Percentiles rank a stretch among this genome's conserved stretches.
phyloP scores from a whole-genome alignment of 2,797 vertebrate genomes.

The Clarias laeviceps region DNA sequence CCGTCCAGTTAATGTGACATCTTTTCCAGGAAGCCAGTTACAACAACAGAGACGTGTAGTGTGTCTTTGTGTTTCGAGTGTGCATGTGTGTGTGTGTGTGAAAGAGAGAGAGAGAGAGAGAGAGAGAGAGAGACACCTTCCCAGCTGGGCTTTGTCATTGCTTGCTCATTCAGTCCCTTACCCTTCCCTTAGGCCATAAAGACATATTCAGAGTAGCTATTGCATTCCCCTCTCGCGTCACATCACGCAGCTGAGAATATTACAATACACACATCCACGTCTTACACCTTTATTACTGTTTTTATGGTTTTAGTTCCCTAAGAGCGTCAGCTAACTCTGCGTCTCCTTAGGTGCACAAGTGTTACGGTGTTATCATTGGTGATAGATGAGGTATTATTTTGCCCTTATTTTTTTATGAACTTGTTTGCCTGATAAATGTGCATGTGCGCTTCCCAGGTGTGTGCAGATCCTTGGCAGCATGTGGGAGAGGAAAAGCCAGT shows the following conservation, averaged over 20 bases:
- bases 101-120: background rate
- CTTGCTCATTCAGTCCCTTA: constrained; percentile 20
- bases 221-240: constrained; percentile 44
- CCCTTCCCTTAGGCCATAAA: constrained; percentile 36
- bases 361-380: constrained; percentile 44
- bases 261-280: constrained; percentile 28
- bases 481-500: constrained; percentile 38
- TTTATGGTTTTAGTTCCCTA: constrained; percentile 39
- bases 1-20: constrained; percentile 11
- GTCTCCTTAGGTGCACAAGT: constrained; percentile 58
- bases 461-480: constrained; percentile 42
- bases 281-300: constrained; percentile 41
- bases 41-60: background rate
- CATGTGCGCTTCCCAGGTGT: constrained; percentile 36
- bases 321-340: constrained; percentile 42
- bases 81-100: background rate
- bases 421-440: constrained; percentile 58
- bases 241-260: constrained; percentile 21
- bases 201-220: constrained; percentile 41
- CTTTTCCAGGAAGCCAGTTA: constrained; percentile 1
- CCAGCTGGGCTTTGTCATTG: constrained; percentile 32
- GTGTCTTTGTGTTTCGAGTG: background rate
- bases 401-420: constrained; percentile 22
- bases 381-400: constrained; percentile 42
- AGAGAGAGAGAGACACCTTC: background rate